These are phyloP conservation scores for Poecile atricapillus DNA, from an alignment of 2,113 vertebrate genomes.

Conservation along the genomic window DNA sequence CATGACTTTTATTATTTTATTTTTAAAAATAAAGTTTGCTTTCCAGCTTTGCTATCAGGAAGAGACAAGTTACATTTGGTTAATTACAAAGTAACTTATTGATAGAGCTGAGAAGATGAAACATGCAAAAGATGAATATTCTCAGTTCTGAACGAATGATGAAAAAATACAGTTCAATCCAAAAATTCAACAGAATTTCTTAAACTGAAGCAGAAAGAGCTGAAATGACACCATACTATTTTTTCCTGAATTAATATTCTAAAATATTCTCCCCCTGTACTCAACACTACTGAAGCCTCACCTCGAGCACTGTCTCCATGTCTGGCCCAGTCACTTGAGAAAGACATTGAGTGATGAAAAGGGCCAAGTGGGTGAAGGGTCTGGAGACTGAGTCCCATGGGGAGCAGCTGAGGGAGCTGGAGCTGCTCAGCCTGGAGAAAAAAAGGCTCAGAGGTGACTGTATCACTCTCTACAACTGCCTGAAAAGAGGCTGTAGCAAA, in stretches of 20 bases:
- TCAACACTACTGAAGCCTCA: neutral
- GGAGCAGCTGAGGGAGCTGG: neutral
- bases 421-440: neutral
- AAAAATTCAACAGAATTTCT: neutral
- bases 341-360: neutral
- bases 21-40: neutral
- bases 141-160: neutral
- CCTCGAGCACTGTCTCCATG: neutral
- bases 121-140: neutral
- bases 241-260: neutral
- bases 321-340: neutral
- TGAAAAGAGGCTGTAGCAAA: neutral
- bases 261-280: neutral
- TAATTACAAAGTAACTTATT: neutral
- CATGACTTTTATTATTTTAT: neutral
- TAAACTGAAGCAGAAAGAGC: neutral
- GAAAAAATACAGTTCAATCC: neutral
- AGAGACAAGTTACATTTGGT: neutral
- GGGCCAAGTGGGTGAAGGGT: neutral
- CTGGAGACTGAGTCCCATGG: neutral
- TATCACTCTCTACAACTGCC: neutral
- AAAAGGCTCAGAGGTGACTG: accelerated
- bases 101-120: neutral
- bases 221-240: neutral
- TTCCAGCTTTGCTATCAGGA: neutral